Evolutionary conservation across 2,888 invertebrate genomes (phyloP), one percentile per base, ranked within the genome.

Genomic region (Itoplectis maculator): DNA sequence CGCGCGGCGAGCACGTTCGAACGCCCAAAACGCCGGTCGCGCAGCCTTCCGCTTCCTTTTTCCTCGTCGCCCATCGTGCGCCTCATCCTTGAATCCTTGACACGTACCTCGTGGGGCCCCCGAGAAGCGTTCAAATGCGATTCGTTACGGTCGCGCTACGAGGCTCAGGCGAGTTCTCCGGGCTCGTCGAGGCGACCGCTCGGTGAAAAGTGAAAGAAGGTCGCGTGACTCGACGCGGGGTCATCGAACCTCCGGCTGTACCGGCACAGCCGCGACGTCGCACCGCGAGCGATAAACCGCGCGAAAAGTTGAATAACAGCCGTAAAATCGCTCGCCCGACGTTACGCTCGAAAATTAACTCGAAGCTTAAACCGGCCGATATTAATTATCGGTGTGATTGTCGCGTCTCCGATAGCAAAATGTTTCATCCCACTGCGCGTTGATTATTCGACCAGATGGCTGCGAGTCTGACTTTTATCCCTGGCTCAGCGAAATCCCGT

Each of bases 151-250:
- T 47, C 65, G 42, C 13, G 29, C n/a, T n/a, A n/a, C n/a, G n/a
- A n/a, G n/a, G 29, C 29, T 29, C 11, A 66, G 40, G n/a, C 40
- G 51, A 11, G 23, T 77, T 51, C 68, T 78, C 15, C 73, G 77
- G 49, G 23, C 68, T 70, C 74, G 74, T 56, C 47, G 73, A 70
- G 11, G 74, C 42, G 20, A n/a, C 45, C 45, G 29, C 70, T 72
- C 59, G 45, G 63, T 65, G 61, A 69, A 82, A 82, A 82, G 82
- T 79, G 82, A 82, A 82, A 82, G 82, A 82, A 81, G 78, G 82
- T 82, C 82, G 65, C 70, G 78, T 59, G 63, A 78, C 73, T 81
- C 13, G 68, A 35, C 37, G 29, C 37, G 59, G 37, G 82, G 74
- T 82, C 82, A 82, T 15, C 63, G 82, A 23, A 82, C 82, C 69